These are phyloP conservation scores for Drosophila melanosoma DNA, from an alignment of 2,888 invertebrate genomes.

Conservation along the genomic window DNA sequence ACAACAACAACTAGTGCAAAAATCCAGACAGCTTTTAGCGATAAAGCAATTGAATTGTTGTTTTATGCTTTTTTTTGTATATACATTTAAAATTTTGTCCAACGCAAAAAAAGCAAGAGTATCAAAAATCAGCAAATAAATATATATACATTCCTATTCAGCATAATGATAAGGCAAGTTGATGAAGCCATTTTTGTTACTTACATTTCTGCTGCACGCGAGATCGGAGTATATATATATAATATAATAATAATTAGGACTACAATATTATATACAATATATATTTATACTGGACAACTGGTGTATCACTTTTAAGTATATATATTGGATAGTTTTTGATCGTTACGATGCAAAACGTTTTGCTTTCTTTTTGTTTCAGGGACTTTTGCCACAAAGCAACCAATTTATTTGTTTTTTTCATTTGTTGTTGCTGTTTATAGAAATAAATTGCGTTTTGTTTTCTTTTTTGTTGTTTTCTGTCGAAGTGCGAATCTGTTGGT, in stretches of 20 bases:
- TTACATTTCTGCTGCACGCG: neutral
- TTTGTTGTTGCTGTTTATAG: conserved; percentile 41
- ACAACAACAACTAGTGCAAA: conserved; percentile 22
- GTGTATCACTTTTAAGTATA: neutral
- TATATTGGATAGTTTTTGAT: neutral
- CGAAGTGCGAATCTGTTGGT: conserved; percentile 39
- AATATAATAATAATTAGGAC: neutral
- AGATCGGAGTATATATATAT: neutral
- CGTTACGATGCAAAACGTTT: neutral
- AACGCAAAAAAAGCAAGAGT: neutral
- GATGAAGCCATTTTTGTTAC: neutral
- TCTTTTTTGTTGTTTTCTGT: conserved; percentile 34
- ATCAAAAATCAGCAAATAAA: neutral
- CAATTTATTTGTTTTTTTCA: conserved; percentile 27
- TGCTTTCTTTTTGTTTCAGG: neutral
- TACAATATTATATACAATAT: neutral
- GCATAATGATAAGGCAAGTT: neutral
- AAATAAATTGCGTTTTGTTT: conserved; percentile 48
- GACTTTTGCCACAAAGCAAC: conserved; percentile 31
- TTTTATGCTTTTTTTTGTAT: neutral
- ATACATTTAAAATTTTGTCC: neutral
- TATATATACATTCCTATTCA: neutral
- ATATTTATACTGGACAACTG: neutral
- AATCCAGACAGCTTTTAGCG: conserved; percentile 48
- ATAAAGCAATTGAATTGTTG: conserved; percentile 39